Evolutionary conservation across 2,888 invertebrate species (phyloP).

Genomic region (Phlogophora meticulosa): DNA sequence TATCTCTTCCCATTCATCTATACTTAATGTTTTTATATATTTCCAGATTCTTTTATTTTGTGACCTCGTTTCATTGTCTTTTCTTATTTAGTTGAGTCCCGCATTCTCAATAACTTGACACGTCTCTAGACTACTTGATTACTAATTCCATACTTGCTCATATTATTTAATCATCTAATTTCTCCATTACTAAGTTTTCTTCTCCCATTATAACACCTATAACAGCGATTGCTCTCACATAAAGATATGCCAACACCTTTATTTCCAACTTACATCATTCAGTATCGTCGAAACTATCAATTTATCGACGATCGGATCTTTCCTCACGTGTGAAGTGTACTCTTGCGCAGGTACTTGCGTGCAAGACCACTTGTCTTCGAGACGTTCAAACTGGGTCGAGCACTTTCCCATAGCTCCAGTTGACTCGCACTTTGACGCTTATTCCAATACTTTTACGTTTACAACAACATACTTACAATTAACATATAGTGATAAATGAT

Average conservation of each 20-base stretch:
- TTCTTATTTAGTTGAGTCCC: not conserved
- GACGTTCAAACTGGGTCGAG: constrained; percentile 55
- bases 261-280: constrained; percentile 28
- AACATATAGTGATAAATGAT: no score
- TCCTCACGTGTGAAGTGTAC: constrained; percentile 23
- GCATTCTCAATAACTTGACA: not conserved
- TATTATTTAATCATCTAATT: constrained; percentile 6
- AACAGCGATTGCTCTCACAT: constrained; percentile 17
- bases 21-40: not conserved
- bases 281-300: constrained; percentile 33
- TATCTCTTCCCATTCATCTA: not conserved
- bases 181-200: constrained; percentile 25
- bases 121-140: not conserved
- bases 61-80: not conserved
- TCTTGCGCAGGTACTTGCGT: constrained; percentile 31
- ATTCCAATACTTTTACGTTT: constrained; percentile 32
- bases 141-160: not conserved
- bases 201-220: not conserved
- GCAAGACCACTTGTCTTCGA: constrained; percentile 47
- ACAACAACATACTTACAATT: constrained; percentile 18
- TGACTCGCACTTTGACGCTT: constrained; percentile 47
- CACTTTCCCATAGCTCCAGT: constrained; percentile 65
- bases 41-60: not conserved
- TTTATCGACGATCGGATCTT: constrained; percentile 46
- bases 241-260: not conserved